Percentiles rank a stretch among this genome's conserved stretches.
Evolutionary conservation across 2,888 invertebrate species (phyloP).

Genomic region (Elegia similella): DNA sequence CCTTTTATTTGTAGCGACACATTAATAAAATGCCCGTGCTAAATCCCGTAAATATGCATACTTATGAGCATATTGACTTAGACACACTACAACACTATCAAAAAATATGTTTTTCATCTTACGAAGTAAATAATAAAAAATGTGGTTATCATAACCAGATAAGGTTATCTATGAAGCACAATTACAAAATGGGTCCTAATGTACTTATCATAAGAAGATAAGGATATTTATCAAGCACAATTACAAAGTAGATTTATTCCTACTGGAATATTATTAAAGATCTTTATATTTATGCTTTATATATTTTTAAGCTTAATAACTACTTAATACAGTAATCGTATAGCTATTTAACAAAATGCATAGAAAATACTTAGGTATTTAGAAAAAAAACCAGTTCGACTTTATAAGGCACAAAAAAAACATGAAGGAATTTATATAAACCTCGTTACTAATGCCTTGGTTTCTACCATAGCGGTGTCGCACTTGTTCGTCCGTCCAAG

Average conservation of each 20-base stretch:
- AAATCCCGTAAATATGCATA: too few relatives aligned
- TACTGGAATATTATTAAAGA: background rate
- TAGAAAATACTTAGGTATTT: background rate
- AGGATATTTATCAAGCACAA: background rate
- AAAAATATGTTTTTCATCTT: too few relatives aligned
- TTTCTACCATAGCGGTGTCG: too few relatives aligned
- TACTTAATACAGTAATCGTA: background rate
- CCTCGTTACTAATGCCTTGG: too few relatives aligned
- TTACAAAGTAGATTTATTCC: background rate
- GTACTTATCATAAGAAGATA: background rate
- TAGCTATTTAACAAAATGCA: background rate
- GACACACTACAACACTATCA: too few relatives aligned
- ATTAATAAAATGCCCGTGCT: too few relatives aligned
- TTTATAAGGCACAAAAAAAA: background rate
- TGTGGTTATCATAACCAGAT: background rate
- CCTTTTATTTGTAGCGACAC: too few relatives aligned
- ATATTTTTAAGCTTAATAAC: background rate
- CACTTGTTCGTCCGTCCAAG: too few relatives aligned
- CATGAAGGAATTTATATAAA: too few relatives aligned
- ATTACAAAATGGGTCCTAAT: background rate
- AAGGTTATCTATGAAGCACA: background rate
- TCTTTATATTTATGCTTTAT: background rate
- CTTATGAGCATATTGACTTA: too few relatives aligned
- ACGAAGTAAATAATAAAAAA: background rate
- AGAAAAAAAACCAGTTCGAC: background rate